Evolutionary conservation across 1,140 invertebrate genomes (phyloP).

Genomic region (Glossosoma conforme): DNA sequence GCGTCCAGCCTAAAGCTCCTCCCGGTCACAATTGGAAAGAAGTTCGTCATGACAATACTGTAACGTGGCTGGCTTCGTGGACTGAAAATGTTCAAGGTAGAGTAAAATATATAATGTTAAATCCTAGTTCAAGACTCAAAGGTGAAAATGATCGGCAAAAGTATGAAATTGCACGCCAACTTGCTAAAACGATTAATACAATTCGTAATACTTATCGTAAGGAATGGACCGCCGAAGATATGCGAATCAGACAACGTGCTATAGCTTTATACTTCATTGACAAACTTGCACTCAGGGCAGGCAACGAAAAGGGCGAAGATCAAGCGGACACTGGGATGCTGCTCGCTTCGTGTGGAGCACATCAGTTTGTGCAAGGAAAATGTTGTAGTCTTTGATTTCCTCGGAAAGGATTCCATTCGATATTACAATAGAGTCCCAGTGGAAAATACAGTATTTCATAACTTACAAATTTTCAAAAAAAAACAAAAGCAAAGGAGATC

Average conservation of each 20-base stretch:
- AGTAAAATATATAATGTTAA: constrained; percentile 99
- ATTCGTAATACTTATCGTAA: constrained; percentile 84
- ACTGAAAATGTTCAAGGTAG: constrained; percentile 97
- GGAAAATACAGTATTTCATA: constrained; percentile 98
- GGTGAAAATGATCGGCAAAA: constrained; percentile 99
- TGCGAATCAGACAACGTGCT: constrained; percentile 93
- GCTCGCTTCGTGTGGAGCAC: constrained; percentile 97
- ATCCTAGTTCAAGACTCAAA: constrained; percentile 98
- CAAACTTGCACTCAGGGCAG: constrained; percentile 95
- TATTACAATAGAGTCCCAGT: constrained; percentile 98
- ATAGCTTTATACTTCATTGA: constrained; percentile 99
- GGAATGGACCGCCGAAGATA: constrained; percentile 98
- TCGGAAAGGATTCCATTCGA: constrained; percentile 88
- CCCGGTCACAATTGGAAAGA: constrained; percentile 93
- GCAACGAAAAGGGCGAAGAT: constrained; percentile 99
- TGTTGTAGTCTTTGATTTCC: constrained; percentile 98
- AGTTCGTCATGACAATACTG: constrained; percentile 91
- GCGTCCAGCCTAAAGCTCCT: constrained; percentile 82
- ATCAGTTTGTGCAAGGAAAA: constrained; percentile 86
- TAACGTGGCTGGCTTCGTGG: constrained; percentile 98
- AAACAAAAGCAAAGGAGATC: constrained; percentile 91
- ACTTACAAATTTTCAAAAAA: constrained; percentile 97
- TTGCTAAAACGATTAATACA: constrained; percentile 87
- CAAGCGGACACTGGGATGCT: constrained; percentile 98
- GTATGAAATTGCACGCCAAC: constrained; percentile 93